Base-by-base conservation (phyloP, 2,888 invertebrate species). In the Molorchus minor region DNA sequence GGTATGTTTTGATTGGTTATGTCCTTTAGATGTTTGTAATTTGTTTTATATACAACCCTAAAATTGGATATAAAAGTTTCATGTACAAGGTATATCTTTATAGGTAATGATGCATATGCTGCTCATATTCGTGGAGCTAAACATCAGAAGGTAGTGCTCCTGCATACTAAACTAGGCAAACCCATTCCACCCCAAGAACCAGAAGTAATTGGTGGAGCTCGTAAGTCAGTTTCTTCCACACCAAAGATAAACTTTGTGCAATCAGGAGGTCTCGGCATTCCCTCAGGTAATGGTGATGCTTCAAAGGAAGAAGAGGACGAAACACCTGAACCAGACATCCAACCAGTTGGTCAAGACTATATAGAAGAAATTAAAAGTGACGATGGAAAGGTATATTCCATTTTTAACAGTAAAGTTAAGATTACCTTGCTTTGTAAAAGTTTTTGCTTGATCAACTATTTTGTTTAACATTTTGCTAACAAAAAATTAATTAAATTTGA, bases 121-220 rank as follows among this genome's bases (percentile, higher is more conserved):
- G 96, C 97, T 41, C 98, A 99, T 82, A 94, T 99, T 71, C 88
- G 97, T 59, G 99, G 99, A 62, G 92, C 96, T 69, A 98, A 98
- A 82, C 99, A 99, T 84, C 96, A 96, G 81, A 98, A 98, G 85
- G 96, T 96, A 56, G 92, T 98, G 45, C 94, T 97, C 79, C 85
- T 98, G 68, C 98, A 98, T 82, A 96, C 96, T 53, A 95, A 95
- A 83, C 86, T 98, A 33, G 98, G 98, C 61, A 98, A 98, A 82
- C 97, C 98, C 3, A 97, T 98, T 68, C 98, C 98, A 16, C 92
- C 94, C 51, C 92, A 93, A 51, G 96, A 96, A 80, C 97, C 98
- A 41, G 94, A 94, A 68, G 93, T 97, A 70, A 84, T 96, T 65
- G 84, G 84, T 55, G 82, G 83, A 57, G 76, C 79, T 61, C 79